Evolutionary conservation across 2,888 invertebrate genomes (phyloP).

Genomic region (Pandemis heparana): DNA sequence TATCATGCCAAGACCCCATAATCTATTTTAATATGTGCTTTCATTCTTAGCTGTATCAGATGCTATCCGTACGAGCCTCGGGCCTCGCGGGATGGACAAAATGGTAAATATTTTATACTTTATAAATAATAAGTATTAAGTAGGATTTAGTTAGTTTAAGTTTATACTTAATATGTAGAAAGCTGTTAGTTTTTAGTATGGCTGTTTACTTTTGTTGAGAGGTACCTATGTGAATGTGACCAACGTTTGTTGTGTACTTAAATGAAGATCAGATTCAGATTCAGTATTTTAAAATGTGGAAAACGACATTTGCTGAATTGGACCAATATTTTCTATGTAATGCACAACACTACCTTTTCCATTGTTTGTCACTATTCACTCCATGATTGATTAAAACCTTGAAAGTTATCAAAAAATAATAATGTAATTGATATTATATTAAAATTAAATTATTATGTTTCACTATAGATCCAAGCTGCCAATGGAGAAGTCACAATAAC

Average conservation of each 20-base stretch:
- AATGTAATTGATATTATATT: not conserved
- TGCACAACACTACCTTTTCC: not conserved
- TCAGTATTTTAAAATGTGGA: no score
- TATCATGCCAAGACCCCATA: not conserved
- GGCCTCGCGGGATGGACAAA: conserved; percentile 99
- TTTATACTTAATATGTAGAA: no score
- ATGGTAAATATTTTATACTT: conserved; percentile 88
- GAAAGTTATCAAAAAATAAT: not conserved
- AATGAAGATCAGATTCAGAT: not conserved
- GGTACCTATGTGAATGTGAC: no score
- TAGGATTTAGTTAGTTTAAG: no score
- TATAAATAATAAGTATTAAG: no score
- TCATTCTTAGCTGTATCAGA: conserved; percentile 95
- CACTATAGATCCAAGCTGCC: conserved; percentile 93
- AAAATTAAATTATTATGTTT: conserved; percentile 28
- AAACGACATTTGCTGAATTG: no score
- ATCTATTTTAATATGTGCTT: conserved; percentile 42
- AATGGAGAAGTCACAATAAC: conserved; percentile 99
- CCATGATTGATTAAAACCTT: not conserved
- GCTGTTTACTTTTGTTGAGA: no score
- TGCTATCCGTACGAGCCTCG: conserved; percentile 99
- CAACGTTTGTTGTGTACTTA: no score
- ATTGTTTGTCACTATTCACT: not conserved
- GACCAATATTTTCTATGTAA: no score
- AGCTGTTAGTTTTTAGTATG: no score